These are phyloP conservation scores for Dipodomys stephensi DNA, from an alignment of 2,113 vertebrate genomes.

Conservation along the genomic window DNA sequence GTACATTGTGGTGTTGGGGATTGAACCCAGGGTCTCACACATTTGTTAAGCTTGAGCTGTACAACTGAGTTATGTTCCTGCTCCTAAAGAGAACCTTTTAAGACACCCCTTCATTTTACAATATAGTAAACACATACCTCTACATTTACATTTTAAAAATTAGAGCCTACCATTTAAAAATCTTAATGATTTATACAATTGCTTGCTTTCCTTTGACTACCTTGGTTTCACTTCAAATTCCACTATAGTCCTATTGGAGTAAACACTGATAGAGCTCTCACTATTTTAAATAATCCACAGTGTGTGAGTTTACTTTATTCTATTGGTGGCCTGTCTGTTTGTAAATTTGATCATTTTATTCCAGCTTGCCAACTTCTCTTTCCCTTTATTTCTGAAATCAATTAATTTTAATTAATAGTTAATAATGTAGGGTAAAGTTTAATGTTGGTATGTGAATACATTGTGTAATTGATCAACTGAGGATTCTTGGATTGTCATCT, in stretches of 20 bases:
- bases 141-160: constrained; percentile 4
- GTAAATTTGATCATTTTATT: not conserved
- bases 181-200: not conserved
- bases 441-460: not conserved
- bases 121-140: not conserved
- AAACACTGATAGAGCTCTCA: not conserved
- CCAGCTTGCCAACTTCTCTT: not conserved
- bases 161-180: not conserved
- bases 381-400: not conserved
- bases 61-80: not conserved
- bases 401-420: not conserved
- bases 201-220: not conserved
- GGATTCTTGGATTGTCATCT: not conserved
- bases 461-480: not conserved
- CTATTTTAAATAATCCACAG: not conserved
- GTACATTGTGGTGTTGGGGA: not conserved
- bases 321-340: not conserved
- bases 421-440: not conserved
- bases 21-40: not conserved
- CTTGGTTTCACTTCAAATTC: constrained; percentile 2
- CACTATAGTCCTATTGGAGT: not conserved
- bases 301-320: not conserved
- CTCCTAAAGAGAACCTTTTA: not conserved
- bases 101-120: not conserved
- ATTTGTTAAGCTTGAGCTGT: not conserved